Evolutionary conservation across 2,888 invertebrate species (phyloP).

Genomic region (Sminthurinus aureus): DNA sequence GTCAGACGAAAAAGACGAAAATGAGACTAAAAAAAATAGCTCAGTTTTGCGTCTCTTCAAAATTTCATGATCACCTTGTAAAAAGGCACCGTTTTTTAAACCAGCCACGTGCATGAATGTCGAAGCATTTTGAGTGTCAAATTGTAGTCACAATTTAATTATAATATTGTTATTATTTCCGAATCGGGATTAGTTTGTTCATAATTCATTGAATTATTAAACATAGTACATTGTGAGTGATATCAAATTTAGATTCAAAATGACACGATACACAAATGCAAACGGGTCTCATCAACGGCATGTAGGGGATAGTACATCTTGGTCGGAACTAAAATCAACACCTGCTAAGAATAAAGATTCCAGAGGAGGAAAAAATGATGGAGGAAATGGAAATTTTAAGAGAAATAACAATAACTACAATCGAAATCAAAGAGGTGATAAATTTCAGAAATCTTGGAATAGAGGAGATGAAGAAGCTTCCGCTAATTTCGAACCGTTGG

Average conservation of each 20-base stretch:
- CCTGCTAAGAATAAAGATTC: slow-evolving; percentile 56
- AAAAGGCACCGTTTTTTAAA: no score
- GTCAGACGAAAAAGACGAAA: no score
- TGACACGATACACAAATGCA: slow-evolving; percentile 65
- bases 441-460: slow-evolving; percentile 12
- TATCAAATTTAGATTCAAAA: not conserved
- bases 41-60: no score
- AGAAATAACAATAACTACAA: not conserved
- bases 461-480: slow-evolving; percentile 65
- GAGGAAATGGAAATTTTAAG: not conserved
- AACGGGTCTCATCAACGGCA: slow-evolving; percentile 76
- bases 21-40: no score
- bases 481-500: slow-evolving; percentile 44
- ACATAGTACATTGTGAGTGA: no score
- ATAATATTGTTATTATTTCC: no score
- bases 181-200: no score
- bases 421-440: not conserved
- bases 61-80: no score
- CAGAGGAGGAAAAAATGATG: slow-evolving; percentile 59
- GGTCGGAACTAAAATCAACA: slow-evolving; percentile 70
- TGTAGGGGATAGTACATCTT: slow-evolving; percentile 76
- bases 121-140: no score
- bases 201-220: no score
- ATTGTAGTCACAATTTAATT: no score
- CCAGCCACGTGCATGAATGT: no score